phyloP scores from a whole-genome alignment of 2,888 invertebrate species.

The Drosophila heteroneura region DNA sequence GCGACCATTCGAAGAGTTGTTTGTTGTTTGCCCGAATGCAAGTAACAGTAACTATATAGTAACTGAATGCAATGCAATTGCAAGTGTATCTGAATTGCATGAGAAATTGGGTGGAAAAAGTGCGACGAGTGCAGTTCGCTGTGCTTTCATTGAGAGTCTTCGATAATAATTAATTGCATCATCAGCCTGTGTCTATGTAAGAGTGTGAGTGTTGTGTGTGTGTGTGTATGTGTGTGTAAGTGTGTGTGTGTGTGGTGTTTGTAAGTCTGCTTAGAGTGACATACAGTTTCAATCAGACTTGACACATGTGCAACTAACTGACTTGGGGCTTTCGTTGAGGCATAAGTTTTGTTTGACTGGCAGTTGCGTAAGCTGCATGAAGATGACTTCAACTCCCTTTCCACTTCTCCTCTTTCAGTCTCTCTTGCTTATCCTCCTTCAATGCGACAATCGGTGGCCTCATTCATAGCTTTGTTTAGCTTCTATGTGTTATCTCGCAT shows the following conservation, averaged over 20 bases:
- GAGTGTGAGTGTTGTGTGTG: not conserved
- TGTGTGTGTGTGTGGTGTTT: not conserved
- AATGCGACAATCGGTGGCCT: constrained; percentile 60
- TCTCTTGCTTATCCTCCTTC: not conserved
- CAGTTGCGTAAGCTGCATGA: constrained; percentile 54
- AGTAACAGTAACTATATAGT: constrained; percentile 14
- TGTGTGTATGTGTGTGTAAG: not conserved
- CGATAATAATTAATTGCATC: constrained; percentile 66
- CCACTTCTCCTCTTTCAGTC: not conserved
- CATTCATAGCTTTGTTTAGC: constrained; percentile 49
- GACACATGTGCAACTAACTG: constrained; percentile 39
- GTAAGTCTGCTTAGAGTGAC: constrained; percentile 20
- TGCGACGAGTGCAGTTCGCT: constrained; percentile 69
- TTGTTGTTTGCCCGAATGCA: not conserved
- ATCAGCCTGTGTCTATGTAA: constrained; percentile 31
- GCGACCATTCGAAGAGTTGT: constrained; percentile 22
- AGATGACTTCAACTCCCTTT: constrained; percentile 7
- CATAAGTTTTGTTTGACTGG: constrained; percentile 34
- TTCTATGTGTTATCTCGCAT: constrained; percentile 66
- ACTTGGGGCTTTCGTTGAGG: constrained; percentile 55
- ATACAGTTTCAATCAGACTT: constrained; percentile 55
- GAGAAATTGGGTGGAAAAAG: constrained; percentile 63
- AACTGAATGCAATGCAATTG: constrained; percentile 57
- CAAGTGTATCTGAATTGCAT: constrained; percentile 61
- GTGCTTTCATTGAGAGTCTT: constrained; percentile 63